These are phyloP conservation scores for Dendrolimus punctatus DNA, from an alignment of 1,140 invertebrate genomes.

Conservation along the genomic window DNA sequence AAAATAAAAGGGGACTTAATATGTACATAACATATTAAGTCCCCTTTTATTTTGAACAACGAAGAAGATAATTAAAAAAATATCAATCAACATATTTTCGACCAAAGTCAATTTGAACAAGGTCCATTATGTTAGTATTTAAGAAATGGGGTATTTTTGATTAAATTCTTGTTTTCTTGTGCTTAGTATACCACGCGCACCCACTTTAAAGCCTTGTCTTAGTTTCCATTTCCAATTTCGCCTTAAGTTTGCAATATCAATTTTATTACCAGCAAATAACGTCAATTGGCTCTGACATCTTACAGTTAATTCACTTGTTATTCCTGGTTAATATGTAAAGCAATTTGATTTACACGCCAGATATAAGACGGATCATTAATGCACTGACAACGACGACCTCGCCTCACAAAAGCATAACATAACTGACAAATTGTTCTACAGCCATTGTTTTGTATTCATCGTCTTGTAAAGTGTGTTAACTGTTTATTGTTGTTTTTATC, in stretches of 20 bases:
- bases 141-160: too few relatives aligned
- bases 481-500: background rate
- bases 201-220: background rate
- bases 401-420: constrained; percentile 26
- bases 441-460: constrained; percentile 4
- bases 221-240: background rate
- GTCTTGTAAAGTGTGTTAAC: background rate
- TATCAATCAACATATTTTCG: too few relatives aligned
- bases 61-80: too few relatives aligned
- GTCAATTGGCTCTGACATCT: constrained; percentile 11
- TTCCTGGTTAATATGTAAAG: constrained; percentile 5
- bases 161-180: too few relatives aligned
- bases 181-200: too few relatives aligned
- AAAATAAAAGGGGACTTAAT: too few relatives aligned
- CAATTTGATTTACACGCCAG: constrained; percentile 31
- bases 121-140: too few relatives aligned
- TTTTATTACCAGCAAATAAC: background rate
- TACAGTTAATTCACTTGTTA: constrained; percentile 5
- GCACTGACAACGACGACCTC: constrained; percentile 21
- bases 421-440: constrained; percentile 23
- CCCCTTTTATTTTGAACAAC: too few relatives aligned
- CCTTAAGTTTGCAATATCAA: background rate
- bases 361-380: constrained; percentile 40
- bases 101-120: too few relatives aligned
- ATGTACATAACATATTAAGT: too few relatives aligned